A percentile compares a stretch with the other conserved stretches of the same genome.
Conservation (phyloP, 2,797 vertebrate species). For the Anomalospiza imberbis region DNA sequence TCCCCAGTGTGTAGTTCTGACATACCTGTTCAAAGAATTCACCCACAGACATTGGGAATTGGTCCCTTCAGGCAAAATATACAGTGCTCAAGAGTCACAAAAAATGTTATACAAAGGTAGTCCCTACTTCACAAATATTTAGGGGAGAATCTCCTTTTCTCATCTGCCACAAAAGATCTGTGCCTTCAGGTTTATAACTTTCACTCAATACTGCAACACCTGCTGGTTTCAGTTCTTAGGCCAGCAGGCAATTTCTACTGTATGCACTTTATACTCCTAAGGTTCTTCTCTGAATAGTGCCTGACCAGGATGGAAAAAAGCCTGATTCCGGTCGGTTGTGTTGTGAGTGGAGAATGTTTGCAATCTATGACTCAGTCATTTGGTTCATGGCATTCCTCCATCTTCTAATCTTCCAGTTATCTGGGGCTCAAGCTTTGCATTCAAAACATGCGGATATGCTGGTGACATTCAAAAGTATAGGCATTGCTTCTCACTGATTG, state of each 20-base stretch:
- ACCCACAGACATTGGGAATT: not conserved
- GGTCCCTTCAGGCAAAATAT: not conserved
- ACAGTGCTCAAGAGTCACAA: not conserved
- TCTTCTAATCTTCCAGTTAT: not conserved
- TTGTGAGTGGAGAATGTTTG: not conserved
- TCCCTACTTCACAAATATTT: not conserved
- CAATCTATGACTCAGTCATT: rapidly evolving
- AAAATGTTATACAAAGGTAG: not conserved
- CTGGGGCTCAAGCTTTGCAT: not conserved
- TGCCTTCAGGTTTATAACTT: not conserved
- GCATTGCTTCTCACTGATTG: not conserved
- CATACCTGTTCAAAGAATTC: not conserved
- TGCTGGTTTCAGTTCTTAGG: not conserved
- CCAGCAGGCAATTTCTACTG: not conserved
- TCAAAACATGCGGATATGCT: not conserved
- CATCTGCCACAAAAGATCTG: not conserved
- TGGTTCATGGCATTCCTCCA: not conserved
- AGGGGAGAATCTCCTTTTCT: not conserved
- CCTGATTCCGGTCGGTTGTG: not conserved
- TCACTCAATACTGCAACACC: not conserved
- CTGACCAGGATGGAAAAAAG: not conserved
- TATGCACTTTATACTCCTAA: not conserved
- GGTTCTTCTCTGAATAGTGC: not conserved
- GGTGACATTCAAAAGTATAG: not conserved
- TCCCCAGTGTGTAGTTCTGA: not conserved